phyloP scores from a whole-genome alignment of 2,888 invertebrate genomes.

The Acleris emargana region DNA sequence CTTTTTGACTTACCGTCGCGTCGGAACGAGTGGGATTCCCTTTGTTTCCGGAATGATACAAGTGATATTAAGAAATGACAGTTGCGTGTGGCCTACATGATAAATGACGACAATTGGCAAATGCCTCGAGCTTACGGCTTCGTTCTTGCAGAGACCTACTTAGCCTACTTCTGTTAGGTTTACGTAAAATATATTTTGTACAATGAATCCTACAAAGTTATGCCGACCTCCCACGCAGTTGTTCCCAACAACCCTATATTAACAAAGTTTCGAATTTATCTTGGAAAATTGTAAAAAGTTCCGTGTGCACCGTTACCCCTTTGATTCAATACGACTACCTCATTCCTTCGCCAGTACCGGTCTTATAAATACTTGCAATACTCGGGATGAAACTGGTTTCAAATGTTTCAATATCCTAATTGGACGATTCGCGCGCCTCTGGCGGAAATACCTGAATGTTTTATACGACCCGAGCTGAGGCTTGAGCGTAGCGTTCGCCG shows the following conservation, averaged over 20 bases:
- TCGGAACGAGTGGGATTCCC: not conserved
- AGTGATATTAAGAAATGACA: conserved; percentile 7
- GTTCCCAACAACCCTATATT: conserved; percentile 20
- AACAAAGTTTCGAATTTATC: conserved; percentile 29
- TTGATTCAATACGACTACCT: conserved; percentile 24
- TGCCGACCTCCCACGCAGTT: conserved; percentile 1
- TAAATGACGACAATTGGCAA: not conserved
- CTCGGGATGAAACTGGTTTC: conserved; percentile 46
- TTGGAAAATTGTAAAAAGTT: conserved; percentile 33
- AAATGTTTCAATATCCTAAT: conserved; percentile 41
- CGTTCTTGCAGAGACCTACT: too few relatives aligned
- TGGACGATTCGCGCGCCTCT: conserved; percentile 37
- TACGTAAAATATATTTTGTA: not conserved
- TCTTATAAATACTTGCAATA: conserved; percentile 44
- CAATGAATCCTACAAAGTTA: conserved; percentile 13
- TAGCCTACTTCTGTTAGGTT: too few relatives aligned
- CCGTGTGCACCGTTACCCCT: conserved; percentile 24
- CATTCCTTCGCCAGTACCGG: conserved; percentile 40
- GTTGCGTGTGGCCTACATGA: conserved; percentile 15
- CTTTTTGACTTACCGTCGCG: not conserved
- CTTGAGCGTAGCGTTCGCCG: conserved; percentile 27
- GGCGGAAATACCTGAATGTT: conserved; percentile 40
- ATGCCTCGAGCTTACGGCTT: not conserved
- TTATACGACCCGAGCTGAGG: conserved; percentile 10
- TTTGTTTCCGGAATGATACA: not conserved